A percentile compares a stretch with the other conserved stretches of the same genome.
Evolutionary conservation across 2,113 vertebrate genomes (phyloP).

Genomic region (pig (Sus scrofa)): DNA sequence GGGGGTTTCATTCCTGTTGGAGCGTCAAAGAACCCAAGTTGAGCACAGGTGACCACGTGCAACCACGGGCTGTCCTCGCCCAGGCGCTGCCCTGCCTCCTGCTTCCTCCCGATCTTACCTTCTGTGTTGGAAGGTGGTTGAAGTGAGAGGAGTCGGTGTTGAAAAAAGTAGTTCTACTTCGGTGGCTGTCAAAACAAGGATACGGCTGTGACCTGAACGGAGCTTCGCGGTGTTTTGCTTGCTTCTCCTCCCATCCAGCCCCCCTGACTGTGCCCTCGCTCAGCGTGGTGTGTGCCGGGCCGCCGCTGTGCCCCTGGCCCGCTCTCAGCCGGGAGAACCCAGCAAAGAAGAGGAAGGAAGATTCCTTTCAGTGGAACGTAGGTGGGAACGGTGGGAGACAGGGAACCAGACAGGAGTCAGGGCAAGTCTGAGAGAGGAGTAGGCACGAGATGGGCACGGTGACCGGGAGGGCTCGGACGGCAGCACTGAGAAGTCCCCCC

Average conservation of each 20-base stretch:
- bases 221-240: background rate
- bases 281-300: background rate
- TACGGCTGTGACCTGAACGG: background rate
- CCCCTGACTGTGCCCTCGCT: fast-evolving
- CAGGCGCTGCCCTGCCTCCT: background rate
- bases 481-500: background rate
- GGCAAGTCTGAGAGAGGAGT: background rate
- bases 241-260: background rate
- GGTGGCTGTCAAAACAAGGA: background rate
- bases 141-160: background rate
- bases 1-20: background rate
- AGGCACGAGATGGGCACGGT: background rate
- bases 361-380: background rate
- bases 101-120: background rate
- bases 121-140: too few species aligned
- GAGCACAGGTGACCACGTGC: background rate
- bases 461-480: too few species aligned
- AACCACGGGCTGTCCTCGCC: background rate
- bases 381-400: background rate
- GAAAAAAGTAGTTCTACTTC: background rate
- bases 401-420: background rate
- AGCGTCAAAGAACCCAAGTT: background rate
- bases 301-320: fast-evolving
- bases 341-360: background rate
- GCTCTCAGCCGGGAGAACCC: background rate